Evolutionary conservation across 2,888 invertebrate genomes (phyloP), one percentile per base, ranked within the genome.

Genomic region (Galeruca laticollis): DNA sequence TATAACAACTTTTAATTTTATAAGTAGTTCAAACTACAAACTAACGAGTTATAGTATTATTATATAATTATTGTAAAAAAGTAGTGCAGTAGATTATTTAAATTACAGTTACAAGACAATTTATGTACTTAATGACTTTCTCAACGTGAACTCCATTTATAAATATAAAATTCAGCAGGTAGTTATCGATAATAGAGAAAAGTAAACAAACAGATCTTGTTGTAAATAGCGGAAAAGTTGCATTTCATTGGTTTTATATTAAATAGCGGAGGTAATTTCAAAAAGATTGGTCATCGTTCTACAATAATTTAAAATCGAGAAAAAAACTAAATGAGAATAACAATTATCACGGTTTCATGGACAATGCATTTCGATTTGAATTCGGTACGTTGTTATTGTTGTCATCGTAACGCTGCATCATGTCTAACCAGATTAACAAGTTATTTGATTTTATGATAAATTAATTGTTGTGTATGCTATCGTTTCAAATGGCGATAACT

Each of bases 61-160:
- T 49, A 49, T 20, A 18, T 49, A 49, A 49, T 51, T 13, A 51
- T 51, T 51, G 21, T 8, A 51, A 40, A 51, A 49, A 51, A 51
- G 49, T 51, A 20, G 13, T 21, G 43, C 43, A 11, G 21, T 21
- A 21, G 11, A 21, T 51, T 51, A 51, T 51, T 51, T 51, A 51
- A 51, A 21, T 51, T 51, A 51, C 51, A 21, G 51, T 20, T 51
- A 51, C 26, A 51, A 20, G 20, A 5, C 51, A 8, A 13, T 51
- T 21, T 18, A 51, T 11, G 51, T 51, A 21, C 51, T 51, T 51
- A 18, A 51, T 51, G 21, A 51, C 51, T 51, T 51, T 51, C 21
- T 15, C 20, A 49, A 20, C 49, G 15, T 18, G 15, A 49, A 49
- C 15, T 51, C 21, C 51, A 51, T 51, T 20, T 51, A 51, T 51